These are phyloP conservation scores for Orussus abietinus DNA, from an alignment of 1,140 invertebrate genomes.

Conservation along the genomic window DNA sequence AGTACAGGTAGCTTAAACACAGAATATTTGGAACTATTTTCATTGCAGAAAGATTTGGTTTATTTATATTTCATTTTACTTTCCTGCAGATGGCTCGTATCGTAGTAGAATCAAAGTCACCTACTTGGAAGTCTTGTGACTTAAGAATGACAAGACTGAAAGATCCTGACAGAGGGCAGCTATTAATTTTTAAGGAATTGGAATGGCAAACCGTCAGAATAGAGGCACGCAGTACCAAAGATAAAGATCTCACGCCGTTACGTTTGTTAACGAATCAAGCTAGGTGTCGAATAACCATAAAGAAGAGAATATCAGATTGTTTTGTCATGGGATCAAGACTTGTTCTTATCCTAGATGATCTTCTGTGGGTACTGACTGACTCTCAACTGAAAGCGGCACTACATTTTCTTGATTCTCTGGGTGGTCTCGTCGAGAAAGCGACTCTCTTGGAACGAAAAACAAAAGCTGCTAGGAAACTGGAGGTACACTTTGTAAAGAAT, in stretches of 20 bases:
- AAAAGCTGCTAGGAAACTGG: constrained; percentile 85
- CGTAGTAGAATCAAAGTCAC: constrained; percentile 87
- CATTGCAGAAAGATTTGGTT: constrained; percentile 18
- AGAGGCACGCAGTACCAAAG: constrained; percentile 83
- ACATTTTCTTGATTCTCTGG: constrained; percentile 88
- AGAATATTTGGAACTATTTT: constrained; percentile 13
- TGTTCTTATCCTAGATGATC: constrained; percentile 89
- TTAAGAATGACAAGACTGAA: constrained; percentile 87
- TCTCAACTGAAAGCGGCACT: constrained; percentile 93
- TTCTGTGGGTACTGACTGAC: constrained; percentile 97
- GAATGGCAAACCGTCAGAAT: constrained; percentile 95
- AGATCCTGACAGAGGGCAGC: constrained; percentile 79
- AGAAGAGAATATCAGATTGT: constrained; percentile 92
- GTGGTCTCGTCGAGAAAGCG: constrained; percentile 79
- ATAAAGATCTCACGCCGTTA: constrained; percentile 81
- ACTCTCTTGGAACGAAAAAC: constrained; percentile 77
- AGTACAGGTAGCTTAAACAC: constrained; percentile 70
- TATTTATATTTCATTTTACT: constrained; percentile 16
- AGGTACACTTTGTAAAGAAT: constrained; percentile 55
- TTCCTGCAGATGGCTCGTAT: constrained; percentile 86
- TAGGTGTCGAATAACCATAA: constrained; percentile 92
- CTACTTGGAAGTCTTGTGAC: constrained; percentile 80
- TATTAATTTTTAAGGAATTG: constrained; percentile 96
- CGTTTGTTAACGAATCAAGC: constrained; percentile 92
- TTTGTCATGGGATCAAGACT: constrained; percentile 88